phyloP scores from a whole-genome alignment of 2,797 vertebrate genomes.

The Tadarida brasiliensis region DNA sequence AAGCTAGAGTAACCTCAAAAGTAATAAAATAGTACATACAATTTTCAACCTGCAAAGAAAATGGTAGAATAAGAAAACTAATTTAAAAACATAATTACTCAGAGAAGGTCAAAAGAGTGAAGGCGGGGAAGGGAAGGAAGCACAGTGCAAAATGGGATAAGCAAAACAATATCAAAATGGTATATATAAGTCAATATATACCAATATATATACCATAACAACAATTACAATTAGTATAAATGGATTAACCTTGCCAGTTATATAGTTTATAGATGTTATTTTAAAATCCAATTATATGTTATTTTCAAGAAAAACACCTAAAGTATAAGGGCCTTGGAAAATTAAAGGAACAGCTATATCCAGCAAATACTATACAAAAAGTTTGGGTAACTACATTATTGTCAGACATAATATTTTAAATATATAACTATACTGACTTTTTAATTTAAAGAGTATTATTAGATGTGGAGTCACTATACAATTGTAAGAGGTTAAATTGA shows the following conservation, averaged over 20 bases:
- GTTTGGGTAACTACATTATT: neutral
- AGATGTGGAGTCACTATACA: neutral
- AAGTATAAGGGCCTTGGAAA: neutral
- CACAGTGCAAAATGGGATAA: neutral
- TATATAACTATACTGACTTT: neutral
- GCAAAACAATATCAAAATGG: neutral
- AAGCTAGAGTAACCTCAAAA: neutral
- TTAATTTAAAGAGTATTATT: neutral
- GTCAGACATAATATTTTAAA: neutral
- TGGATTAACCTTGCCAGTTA: neutral
- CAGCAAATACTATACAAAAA: neutral
- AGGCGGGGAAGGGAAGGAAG: fast-evolving
- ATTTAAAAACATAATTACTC: neutral
- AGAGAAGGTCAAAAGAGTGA: neutral
- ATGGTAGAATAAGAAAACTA: neutral
- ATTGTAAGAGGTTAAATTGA: neutral
- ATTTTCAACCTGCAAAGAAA: neutral
- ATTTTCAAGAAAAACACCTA: neutral
- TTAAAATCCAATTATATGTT: neutral
- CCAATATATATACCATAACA: neutral
- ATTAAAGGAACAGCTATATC: neutral
- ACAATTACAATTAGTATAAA: neutral
- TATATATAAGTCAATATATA: neutral
- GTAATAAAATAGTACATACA: neutral
- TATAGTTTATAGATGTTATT: neutral